phyloP scores from a whole-genome alignment of 1,140 invertebrate species.

The Drosophila leontia region DNA sequence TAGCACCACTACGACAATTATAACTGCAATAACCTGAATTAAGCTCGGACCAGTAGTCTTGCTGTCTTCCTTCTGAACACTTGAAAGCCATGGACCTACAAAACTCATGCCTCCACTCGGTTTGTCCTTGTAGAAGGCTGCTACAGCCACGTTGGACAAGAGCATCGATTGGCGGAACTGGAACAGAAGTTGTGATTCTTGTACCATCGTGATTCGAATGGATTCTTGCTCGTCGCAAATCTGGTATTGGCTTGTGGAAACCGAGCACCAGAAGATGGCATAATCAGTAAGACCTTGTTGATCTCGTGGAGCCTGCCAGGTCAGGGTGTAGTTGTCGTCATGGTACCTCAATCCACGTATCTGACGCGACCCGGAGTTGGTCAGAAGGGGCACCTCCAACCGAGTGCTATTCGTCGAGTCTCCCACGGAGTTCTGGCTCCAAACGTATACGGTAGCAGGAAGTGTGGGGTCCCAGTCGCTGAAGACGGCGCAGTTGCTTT shows the following conservation, averaged over 20 bases:
- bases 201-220: neutral
- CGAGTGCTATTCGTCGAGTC: neutral
- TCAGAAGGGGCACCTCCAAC: neutral
- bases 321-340: neutral
- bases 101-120: neutral
- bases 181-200: neutral
- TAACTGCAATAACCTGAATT: neutral
- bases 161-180: neutral
- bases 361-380: neutral
- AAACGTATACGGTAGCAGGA: neutral
- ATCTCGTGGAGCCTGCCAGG: neutral
- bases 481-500: neutral
- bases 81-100: neutral
- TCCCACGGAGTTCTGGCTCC: slow-evolving; percentile 3
- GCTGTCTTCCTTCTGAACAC: too few species aligned
- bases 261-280: slow-evolving; percentile 5
- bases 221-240: neutral
- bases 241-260: neutral
- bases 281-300: neutral
- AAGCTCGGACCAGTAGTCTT: neutral
- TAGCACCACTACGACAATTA: neutral
- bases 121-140: neutral
- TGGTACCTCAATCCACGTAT: neutral
- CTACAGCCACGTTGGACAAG: neutral
- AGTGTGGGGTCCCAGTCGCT: neutral